These are phyloP conservation scores for Mobula birostris DNA, from an alignment of 2,113 vertebrate genomes.

Conservation along the genomic window DNA sequence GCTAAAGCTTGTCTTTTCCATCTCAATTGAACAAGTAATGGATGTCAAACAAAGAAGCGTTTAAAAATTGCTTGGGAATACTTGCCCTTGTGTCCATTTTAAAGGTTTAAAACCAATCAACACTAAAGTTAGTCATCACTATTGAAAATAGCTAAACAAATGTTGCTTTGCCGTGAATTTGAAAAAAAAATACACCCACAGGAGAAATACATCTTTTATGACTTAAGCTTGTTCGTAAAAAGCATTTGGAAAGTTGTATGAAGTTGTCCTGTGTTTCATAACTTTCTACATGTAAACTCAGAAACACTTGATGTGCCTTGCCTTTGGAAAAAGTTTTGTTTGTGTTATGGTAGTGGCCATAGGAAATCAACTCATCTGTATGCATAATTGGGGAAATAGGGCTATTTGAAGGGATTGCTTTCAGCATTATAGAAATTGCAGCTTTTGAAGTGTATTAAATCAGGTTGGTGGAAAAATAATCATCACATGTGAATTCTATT, in stretches of 20 bases:
- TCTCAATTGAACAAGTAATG: not conserved
- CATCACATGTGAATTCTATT: not conserved
- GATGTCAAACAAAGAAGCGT: not conserved
- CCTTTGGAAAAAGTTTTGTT: slow-evolving; percentile 26
- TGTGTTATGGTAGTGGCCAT: slow-evolving; percentile 18
- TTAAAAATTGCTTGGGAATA: not conserved
- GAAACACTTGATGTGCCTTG: not conserved
- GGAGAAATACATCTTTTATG: not conserved
- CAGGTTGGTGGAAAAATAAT: not conserved
- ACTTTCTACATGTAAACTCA: not conserved
- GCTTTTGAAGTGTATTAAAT: not conserved
- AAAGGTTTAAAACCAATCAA: not conserved
- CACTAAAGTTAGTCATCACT: slow-evolving; percentile 18
- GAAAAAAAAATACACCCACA: not conserved
- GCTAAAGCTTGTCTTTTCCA: not conserved
- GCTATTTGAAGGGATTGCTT: slow-evolving; percentile 15
- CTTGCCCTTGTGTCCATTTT: not conserved
- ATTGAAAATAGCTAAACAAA: slow-evolving; percentile 30
- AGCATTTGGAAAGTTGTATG: not conserved
- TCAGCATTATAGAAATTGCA: not conserved
- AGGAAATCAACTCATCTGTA: slow-evolving; percentile 36
- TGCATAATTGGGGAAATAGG: slow-evolving; percentile 34
- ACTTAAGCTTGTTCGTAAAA: not conserved
- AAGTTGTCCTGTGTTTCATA: not conserved
- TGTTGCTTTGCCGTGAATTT: slow-evolving; percentile 1